Base-by-base conservation (phyloP, 2,797 vertebrate genomes). In the Gorsachius magnificus region DNA sequence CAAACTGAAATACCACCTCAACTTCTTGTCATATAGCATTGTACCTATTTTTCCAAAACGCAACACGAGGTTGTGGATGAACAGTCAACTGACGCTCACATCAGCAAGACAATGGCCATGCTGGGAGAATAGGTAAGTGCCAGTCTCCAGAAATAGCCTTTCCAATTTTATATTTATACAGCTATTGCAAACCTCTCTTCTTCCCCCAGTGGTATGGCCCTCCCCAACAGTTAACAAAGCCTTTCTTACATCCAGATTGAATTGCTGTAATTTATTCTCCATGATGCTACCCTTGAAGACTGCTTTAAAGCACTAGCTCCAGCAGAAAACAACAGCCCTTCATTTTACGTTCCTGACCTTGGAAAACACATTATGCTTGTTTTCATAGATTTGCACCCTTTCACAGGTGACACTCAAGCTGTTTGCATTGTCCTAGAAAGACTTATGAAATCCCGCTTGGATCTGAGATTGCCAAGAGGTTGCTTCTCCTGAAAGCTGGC, bases 201-300 rank as follows among this genome's bases (percentile, higher is more conserved):
- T 84, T 43, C 36, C 29, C 50, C 43, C 60, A 56, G 46, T 35
- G 50, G 13, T 28, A 33, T 9, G 10, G 60, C 41, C 48, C 65
- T 85, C 57, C 56, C 38, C 35, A 68, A 60, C 31, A 70, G 63
- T 57, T 93, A 74, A 76, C 36, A 85, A 84, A 87, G n/a, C 41
- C 45, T 85, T 87, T 91, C 56, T 77, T 80, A 57, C 20, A 77
- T 12, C 45, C 48, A 74, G 41, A 64, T 41, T 26, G 48, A 89
- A 87, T 70, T 85, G 64, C 53, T 83, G 45, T 43, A 46, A 74
- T 95, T 89, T 94, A 91, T 87, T 83, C 54, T 90, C 56, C 45
- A 5, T 20, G 46, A 69, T 53, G 58, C 16, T 87, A 69, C 60
- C 24, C 69, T 36, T 80, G 60, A 87, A 92, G 57, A 51, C 36